These are phyloP conservation scores for Allobates femoralis DNA, from an alignment of 2,797 vertebrate genomes.

Conservation along the genomic window DNA sequence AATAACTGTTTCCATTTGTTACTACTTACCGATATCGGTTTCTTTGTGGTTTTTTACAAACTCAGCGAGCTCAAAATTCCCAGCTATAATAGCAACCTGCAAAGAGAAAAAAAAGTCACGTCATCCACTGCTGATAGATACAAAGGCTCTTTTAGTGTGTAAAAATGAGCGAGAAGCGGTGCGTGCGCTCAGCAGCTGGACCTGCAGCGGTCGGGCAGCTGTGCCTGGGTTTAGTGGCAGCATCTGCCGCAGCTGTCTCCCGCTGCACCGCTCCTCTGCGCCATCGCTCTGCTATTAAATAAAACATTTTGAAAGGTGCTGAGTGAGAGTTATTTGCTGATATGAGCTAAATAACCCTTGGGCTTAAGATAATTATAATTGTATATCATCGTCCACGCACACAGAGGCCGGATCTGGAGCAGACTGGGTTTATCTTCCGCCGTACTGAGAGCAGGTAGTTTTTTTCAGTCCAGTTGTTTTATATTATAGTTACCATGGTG, in stretches of 20 bases:
- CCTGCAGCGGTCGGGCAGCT: not conserved
- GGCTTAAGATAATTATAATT: slow-evolving; percentile 16
- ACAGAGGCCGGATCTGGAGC: not conserved
- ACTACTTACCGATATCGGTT: slow-evolving; percentile 87
- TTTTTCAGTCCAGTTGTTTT: not conserved
- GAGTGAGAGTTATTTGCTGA: not conserved
- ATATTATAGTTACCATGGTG: not conserved
- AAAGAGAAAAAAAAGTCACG: slow-evolving; percentile 22
- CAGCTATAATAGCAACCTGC: slow-evolving; percentile 94
- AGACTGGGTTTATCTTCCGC: not conserved
- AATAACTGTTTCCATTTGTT: not conserved
- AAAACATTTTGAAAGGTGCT: slow-evolving; percentile 7
- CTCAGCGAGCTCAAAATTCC: slow-evolving; percentile 96
- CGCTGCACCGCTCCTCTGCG: not conserved
- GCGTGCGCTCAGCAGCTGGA: not conserved
- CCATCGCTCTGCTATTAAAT: not conserved
- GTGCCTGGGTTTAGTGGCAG: not conserved
- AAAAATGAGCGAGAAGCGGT: not conserved
- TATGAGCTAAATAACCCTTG: slow-evolving; percentile 12
- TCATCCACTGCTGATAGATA: not conserved
- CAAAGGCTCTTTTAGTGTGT: too few species aligned
- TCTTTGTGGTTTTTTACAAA: slow-evolving; percentile 95
- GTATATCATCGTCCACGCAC: not conserved
- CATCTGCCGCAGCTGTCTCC: not conserved
- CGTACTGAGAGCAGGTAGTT: not conserved